Evolutionary conservation across 2,797 vertebrate genomes (phyloP), one percentile per base, ranked within the genome.

Genomic region (Enteromius viviparus): DNA sequence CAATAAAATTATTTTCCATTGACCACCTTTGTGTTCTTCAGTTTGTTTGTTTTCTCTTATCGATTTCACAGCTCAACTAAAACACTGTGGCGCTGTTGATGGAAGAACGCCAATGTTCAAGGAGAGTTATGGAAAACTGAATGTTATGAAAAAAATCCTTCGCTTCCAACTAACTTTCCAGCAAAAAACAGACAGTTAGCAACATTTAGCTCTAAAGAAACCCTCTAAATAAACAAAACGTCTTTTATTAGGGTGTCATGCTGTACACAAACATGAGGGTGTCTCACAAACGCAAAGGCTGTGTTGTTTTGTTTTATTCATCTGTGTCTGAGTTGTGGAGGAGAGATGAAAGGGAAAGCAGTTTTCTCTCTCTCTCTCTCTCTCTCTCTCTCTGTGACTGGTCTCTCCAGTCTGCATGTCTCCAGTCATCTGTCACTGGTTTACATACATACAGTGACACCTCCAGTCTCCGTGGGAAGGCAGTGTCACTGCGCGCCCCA

Each of bases 361-460:
- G 90, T 92, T 90, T 89, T 89, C 40, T 42, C 40, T 94, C 92
- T 6, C 58, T 88, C 11, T 14, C 51, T 53, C 51, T 21, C 53
- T 55, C 49, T 23, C 53, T 58, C 53, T 62, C 23, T 29, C 91
- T 94, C 92, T 90, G 90, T 91, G 91, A 91, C 85, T 87, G 79
- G 91, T 92, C 92, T 94, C 93, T 92, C 91, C 92, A 91, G 93
- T 92, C 92, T 91, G 91, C 92, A 90, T 92, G 94, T 95, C 93
- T 93, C 92, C 93, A 93, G 91, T 95, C 94, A 95, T 95, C 95
- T 95, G 94, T 94, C 94, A 94, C 91, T 92, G 88, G 92, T 94
- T 93, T 94, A 95, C 94, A 94, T 93, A 94, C 93, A 93, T 90
- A 90, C 92, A 89, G 91, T 94, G 94, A 95, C 94, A 95, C 93